Evolutionary conservation across 2,797 vertebrate genomes (phyloP).

Genomic region (Enteromius trimaculatus): DNA sequence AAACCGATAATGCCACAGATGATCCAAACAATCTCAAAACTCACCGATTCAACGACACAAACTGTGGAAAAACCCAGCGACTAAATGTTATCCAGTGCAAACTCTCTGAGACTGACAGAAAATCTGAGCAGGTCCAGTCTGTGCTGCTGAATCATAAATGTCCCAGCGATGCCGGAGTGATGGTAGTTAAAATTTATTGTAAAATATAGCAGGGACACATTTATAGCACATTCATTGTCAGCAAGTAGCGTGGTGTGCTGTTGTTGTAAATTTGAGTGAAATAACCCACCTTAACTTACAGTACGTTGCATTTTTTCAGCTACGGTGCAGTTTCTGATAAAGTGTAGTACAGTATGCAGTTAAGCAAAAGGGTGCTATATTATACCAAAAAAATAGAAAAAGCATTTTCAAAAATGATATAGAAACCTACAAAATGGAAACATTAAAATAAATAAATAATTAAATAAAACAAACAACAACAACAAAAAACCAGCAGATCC

Average conservation of each 20-base stretch:
- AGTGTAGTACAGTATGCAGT: neutral
- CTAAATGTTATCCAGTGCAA: neutral
- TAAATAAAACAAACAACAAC: neutral
- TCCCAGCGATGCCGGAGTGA: neutral
- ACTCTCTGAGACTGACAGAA: neutral
- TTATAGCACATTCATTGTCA: conserved; percentile 32
- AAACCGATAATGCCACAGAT: neutral
- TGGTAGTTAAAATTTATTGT: conserved; percentile 7
- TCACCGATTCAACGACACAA: neutral
- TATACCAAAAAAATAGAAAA: neutral
- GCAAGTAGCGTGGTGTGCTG: conserved; percentile 9
- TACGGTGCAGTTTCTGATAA: neutral
- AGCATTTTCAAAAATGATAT: neutral
- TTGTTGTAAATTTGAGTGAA: conserved; percentile 19
- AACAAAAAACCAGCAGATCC: neutral
- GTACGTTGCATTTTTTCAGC: neutral
- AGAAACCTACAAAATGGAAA: neutral
- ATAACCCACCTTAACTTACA: conserved; percentile 1
- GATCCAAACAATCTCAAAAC: neutral
- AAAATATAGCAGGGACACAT: conserved; percentile 29
- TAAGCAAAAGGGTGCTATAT: conserved; percentile 4
- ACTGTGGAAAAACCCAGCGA: neutral
- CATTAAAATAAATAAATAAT: neutral
- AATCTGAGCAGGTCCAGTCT: neutral
- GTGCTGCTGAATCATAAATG: conserved; percentile 29